A percentile compares a stretch with the other conserved stretches of the same genome.
Conservation (phyloP, 1,140 invertebrate genomes). For the Euura saliciscinereae region DNA sequence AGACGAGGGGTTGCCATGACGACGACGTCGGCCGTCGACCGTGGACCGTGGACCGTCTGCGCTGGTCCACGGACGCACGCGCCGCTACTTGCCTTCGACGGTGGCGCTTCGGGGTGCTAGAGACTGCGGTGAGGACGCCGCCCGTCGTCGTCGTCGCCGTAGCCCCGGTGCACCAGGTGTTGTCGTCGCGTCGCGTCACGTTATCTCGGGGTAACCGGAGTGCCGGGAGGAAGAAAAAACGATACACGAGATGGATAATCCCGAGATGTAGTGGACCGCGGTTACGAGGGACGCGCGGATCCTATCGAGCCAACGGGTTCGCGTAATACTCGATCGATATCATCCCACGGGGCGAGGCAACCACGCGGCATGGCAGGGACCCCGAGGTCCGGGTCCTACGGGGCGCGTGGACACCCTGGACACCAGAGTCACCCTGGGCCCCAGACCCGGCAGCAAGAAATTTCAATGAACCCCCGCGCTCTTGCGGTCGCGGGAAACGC, state of each 20-base stretch:
- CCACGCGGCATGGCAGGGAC: conserved; percentile 46
- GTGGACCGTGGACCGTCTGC: conserved; percentile 18
- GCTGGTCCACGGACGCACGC: conserved; percentile 13
- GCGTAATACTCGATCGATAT: conserved; percentile 4
- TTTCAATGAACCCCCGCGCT: conserved; percentile 28
- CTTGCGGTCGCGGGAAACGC: not conserved
- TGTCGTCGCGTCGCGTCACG: conserved; percentile 16
- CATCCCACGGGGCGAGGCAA: conserved; percentile 39
- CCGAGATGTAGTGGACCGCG: conserved; percentile 16
- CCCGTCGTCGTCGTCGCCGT: conserved; percentile 25
- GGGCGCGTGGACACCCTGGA: conserved; percentile 41
- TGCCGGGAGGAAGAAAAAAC: conserved; percentile 23
- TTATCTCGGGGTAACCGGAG: conserved; percentile 23
- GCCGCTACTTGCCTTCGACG: conserved; percentile 24
- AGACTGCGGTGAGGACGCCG: conserved; percentile 41
- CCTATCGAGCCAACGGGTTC: not conserved
- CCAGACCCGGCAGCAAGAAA: conserved; percentile 27
- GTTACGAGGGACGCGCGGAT: conserved; percentile 26
- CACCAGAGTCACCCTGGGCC: conserved; percentile 52
- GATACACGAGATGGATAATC: conserved; percentile 19
- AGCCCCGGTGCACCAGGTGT: conserved; percentile 32
- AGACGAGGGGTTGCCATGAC: not conserved
- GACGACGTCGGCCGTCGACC: conserved; percentile 3
- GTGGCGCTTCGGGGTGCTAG: conserved; percentile 28
- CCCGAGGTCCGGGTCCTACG: conserved; percentile 31